Percentiles rank a stretch among this genome's conserved stretches.
Evolutionary conservation across 2,113 vertebrate genomes (phyloP).

Genomic region (Actenoides lindsayi): DNA sequence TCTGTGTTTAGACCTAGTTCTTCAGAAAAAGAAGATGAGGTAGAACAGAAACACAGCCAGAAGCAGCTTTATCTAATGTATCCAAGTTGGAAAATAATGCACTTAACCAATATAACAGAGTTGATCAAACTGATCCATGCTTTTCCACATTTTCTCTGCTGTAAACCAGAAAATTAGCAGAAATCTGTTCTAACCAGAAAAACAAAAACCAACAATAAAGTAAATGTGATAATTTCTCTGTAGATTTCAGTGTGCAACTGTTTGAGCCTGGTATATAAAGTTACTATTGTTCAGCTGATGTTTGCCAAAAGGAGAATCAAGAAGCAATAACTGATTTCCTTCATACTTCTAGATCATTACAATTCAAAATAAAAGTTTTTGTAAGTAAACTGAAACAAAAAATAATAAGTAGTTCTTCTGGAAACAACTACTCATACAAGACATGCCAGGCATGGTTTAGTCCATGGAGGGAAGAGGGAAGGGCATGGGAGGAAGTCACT

Average conservation of each 20-base stretch:
- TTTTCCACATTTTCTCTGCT: neutral
- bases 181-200: neutral
- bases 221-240: neutral
- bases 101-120: neutral
- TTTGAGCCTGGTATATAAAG: neutral
- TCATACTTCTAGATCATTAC: neutral
- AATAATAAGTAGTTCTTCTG: neutral
- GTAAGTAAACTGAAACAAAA: neutral
- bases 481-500: neutral
- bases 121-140: neutral
- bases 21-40: neutral
- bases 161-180: neutral
- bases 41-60: neutral
- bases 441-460: neutral
- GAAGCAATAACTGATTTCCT: neutral
- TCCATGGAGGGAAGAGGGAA: fast-evolving
- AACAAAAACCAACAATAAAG: neutral
- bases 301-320: neutral
- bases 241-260: neutral
- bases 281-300: neutral
- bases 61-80: neutral
- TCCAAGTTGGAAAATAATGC: neutral
- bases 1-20: neutral
- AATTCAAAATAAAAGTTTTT: neutral
- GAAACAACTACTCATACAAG: neutral